Evolutionary conservation across 2,113 vertebrate genomes (phyloP), one percentile per base, ranked within the genome.

Genomic region (Podarcis cretensis): DNA sequence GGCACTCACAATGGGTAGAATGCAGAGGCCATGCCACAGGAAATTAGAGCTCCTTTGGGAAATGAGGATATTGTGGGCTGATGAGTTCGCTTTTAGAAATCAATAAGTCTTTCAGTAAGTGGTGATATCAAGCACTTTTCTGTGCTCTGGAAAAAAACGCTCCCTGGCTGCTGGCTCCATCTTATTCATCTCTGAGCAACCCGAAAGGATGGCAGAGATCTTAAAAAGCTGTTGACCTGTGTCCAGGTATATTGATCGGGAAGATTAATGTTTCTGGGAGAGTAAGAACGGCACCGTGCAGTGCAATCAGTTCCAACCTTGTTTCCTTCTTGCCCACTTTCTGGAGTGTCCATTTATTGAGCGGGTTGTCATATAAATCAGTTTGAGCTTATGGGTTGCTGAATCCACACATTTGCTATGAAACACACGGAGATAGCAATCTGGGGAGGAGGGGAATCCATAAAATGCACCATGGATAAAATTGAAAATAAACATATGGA

Each of bases 21-120:
- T 90, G 92, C 81, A 92, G 89, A 91, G 92, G 87, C 89, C 92
- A 91, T 90, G 80, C 92, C 90, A 96, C 91, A 94, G 86, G 94
- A 96, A 96, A 93, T 89, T 91, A 95, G 87, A 90, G 91, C 95
- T 93, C 92, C 91, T 93, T 89, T 40, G 86, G 93, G 94, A 87
- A 90, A 16, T 0, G 35, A 90, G 92, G 94, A 95, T 88, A 54
- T 35, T 8, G 1, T 92, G 92, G 84, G 82, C 88, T 81, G 92
- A 87, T 89, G 85, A 57, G 90, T 91, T 94, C 10, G 5, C 88
- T 91, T 87, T 87, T 85, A 91, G 90, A 94, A 89, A 95, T 95
- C 91, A 95, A 74, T 94, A 86, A 92, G 80, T 66, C 59, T 89
- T 95, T 96, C 90, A 93, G 88, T 93, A 89, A 91, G 90, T 85